Conservation (phyloP, 2,113 vertebrate genomes). For the Macquaria ambigua region DNA sequence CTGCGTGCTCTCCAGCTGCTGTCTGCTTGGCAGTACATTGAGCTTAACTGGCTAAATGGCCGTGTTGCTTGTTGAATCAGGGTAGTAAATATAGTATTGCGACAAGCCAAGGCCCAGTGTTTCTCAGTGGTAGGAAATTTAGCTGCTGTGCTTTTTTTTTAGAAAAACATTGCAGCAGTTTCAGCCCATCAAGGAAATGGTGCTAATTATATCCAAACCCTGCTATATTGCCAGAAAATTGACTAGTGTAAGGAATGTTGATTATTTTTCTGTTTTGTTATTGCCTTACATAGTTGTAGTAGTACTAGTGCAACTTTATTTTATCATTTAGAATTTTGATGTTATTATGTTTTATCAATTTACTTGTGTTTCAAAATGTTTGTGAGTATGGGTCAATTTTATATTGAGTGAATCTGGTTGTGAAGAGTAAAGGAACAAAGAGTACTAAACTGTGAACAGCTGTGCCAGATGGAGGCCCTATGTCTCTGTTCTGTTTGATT, state of each 20-base stretch:
- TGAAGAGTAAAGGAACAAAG: constrained; percentile 26
- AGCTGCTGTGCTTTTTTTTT: constrained; percentile 32
- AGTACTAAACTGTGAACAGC: constrained; percentile 44
- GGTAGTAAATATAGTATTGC: constrained; percentile 56
- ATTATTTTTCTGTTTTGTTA: constrained; percentile 5
- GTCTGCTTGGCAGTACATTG: constrained; percentile 67
- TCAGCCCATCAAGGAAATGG: constrained; percentile 25
- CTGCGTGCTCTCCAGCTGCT: constrained; percentile 67
- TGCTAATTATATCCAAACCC: constrained; percentile 31
- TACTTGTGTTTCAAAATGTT: not conserved
- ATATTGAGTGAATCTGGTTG: constrained; percentile 4
- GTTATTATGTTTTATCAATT: not conserved
- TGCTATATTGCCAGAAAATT: not conserved
- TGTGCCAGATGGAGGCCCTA: constrained; percentile 50
- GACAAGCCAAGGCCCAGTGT: constrained; percentile 52
- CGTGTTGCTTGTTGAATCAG: constrained; percentile 54
- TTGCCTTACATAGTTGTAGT: not conserved
- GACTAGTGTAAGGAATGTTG: not conserved
- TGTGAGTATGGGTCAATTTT: not conserved
- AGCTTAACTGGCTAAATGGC: constrained; percentile 59
- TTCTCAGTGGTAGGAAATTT: constrained; percentile 46
- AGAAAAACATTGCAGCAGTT: constrained; percentile 21
- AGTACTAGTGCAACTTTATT: not conserved
- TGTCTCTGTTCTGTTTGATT: constrained; percentile 57
- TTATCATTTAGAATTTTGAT: not conserved